Conservation (phyloP, 2,797 vertebrate genomes). For the Eulemur coronatus region DNA sequence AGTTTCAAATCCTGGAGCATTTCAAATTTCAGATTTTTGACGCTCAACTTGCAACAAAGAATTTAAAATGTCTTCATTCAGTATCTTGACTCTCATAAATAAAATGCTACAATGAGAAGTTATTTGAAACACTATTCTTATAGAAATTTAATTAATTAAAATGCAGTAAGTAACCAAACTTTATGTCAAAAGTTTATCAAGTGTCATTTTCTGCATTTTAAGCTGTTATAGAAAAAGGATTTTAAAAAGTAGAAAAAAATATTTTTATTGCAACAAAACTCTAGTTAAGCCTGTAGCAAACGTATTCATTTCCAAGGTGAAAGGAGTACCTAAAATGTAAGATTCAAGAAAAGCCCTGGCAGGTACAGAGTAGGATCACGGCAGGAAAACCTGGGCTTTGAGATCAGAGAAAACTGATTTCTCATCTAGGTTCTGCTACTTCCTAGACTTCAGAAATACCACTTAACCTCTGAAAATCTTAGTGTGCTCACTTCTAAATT, state of each 20-base stretch:
- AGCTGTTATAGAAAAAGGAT: not conserved
- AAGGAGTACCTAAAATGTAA: not conserved
- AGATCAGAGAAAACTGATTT: not conserved
- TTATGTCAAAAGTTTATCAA: not conserved
- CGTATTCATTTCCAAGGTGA: not conserved
- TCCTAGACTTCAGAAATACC: not conserved
- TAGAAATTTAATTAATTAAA: conserved; percentile 33
- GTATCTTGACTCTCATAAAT: not conserved
- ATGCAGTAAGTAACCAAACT: not conserved
- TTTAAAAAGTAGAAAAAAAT: not conserved
- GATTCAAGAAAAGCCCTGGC: not conserved
- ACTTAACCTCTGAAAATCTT: not conserved
- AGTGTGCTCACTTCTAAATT: not conserved
- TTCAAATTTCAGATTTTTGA: not conserved
- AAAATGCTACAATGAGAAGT: conserved; percentile 28
- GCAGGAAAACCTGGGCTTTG: not conserved
- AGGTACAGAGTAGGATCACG: not conserved
- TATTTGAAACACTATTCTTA: not conserved
- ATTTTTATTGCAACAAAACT: conserved; percentile 33
- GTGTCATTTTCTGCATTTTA: conserved; percentile 29
- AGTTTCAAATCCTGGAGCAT: not conserved
- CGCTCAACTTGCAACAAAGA: not conserved
- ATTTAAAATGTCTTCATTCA: conserved; percentile 20
- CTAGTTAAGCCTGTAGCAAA: conserved; percentile 27
- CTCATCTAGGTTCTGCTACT: not conserved